A percentile compares a stretch with the other conserved stretches of the same genome.
These are phyloP conservation scores for Chloromyia formosa DNA, from an alignment of 2,888 invertebrate genomes.

Conservation along the genomic window DNA sequence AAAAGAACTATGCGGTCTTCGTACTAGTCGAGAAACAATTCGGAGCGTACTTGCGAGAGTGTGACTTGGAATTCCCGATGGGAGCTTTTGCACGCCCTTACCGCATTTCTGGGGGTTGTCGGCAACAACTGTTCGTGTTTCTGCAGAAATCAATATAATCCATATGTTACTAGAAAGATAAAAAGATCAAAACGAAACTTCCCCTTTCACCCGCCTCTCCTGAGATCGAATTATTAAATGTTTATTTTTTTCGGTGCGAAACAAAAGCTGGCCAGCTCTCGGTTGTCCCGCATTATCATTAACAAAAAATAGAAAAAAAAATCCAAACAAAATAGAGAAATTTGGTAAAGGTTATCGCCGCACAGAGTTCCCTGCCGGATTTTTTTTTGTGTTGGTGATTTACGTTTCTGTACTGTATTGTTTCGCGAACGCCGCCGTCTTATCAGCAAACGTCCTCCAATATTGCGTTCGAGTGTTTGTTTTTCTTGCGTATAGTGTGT, in stretches of 20 bases:
- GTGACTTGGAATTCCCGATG: too few species aligned
- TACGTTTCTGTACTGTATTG: constrained; percentile 1
- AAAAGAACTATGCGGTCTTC: too few species aligned
- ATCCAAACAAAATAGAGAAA: neutral
- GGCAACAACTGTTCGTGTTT: too few species aligned
- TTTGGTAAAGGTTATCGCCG: constrained; percentile 27
- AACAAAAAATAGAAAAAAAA: neutral
- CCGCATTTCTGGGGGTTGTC: too few species aligned
- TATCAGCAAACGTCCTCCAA: constrained; percentile 19
- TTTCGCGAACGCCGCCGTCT: constrained; percentile 19
- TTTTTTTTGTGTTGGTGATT: constrained; percentile 17
- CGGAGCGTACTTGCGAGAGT: too few species aligned
- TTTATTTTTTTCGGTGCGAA: too few species aligned
- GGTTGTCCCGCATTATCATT: neutral
- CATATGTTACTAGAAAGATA: neutral
- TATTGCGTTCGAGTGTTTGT: neutral
- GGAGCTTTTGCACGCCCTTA: too few species aligned
- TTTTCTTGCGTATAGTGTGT: neutral
- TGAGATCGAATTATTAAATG: too few species aligned
- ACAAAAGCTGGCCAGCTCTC: too few species aligned
- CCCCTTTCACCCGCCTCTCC: too few species aligned
- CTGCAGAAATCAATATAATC: neutral
- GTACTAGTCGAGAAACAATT: too few species aligned
- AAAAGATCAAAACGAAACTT: too few species aligned
- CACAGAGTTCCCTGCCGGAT: neutral